Evolutionary conservation across 2,797 vertebrate species (phyloP).

Genomic region (Spheniscus humboldti): DNA sequence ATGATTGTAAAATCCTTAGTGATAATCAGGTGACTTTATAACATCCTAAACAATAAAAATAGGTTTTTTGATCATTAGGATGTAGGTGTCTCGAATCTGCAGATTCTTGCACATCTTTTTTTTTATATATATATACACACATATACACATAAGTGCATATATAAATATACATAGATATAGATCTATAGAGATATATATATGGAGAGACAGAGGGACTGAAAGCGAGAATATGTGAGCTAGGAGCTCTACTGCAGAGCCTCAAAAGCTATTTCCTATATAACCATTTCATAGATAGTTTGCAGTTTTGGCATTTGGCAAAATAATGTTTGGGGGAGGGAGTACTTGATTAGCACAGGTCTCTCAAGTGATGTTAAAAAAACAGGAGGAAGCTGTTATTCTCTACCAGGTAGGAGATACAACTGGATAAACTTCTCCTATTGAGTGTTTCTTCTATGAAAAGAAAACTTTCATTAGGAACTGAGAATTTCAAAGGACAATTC

Average conservation of each 20-base stretch:
- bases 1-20: not conserved
- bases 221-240: not conserved
- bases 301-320: not conserved
- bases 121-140: not conserved
- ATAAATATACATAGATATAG: not conserved
- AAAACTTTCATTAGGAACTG: not conserved
- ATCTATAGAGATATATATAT: not conserved
- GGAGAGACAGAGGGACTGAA: not conserved
- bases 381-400: not conserved
- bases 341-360: not conserved
- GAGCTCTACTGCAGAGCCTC: not conserved
- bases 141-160: not conserved
- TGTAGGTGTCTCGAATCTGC: not conserved
- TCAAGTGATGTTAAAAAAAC: not conserved
- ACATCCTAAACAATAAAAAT: not conserved
- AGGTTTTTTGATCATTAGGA: not conserved
- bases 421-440: not conserved
- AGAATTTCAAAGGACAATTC: not conserved
- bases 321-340: not conserved
- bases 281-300: not conserved
- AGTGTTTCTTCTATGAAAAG: not conserved
- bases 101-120: not conserved
- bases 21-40: not conserved
- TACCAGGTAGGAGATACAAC: not conserved
- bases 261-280: not conserved